Evolutionary conservation across 1,140 invertebrate genomes (phyloP).

Genomic region (Bombus pascuorum): DNA sequence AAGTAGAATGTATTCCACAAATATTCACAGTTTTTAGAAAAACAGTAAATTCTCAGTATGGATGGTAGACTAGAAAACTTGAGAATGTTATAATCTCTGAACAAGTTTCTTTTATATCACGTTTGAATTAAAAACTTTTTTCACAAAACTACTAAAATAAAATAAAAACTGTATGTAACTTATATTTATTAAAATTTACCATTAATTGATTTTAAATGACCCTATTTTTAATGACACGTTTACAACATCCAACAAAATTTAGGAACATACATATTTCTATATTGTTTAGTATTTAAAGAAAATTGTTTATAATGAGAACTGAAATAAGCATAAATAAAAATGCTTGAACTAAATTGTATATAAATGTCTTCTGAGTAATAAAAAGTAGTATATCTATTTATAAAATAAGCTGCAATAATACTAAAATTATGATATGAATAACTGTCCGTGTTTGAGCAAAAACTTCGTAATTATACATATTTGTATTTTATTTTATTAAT

Average conservation of each 20-base stretch:
- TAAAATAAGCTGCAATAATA: not conserved
- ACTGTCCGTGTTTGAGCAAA: conserved; percentile 34
- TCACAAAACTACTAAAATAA: not conserved
- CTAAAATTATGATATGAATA: conserved; percentile 10
- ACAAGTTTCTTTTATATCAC: not conserved
- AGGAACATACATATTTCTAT: not conserved
- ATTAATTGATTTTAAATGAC: not conserved
- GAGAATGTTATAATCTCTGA: not conserved
- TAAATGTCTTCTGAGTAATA: conserved; percentile 7
- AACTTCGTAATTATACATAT: conserved; percentile 20
- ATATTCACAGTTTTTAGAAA: conserved; percentile 40
- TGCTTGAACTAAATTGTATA: not conserved
- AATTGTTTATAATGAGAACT: not conserved
- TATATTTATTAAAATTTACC: not conserved
- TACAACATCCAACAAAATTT: not conserved
- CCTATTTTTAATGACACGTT: not conserved
- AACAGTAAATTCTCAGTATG: conserved; percentile 10
- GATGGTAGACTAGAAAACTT: conserved; percentile 35
- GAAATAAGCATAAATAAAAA: not conserved
- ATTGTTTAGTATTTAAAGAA: not conserved
- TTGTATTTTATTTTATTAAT: conserved; percentile 10
- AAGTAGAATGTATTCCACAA: conserved; percentile 30
- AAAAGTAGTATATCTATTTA: conserved; percentile 14
- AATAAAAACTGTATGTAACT: not conserved
- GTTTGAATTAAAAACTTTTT: not conserved